Conservation (phyloP, 1,140 invertebrate species). For the Achatina immaculata region DNA sequence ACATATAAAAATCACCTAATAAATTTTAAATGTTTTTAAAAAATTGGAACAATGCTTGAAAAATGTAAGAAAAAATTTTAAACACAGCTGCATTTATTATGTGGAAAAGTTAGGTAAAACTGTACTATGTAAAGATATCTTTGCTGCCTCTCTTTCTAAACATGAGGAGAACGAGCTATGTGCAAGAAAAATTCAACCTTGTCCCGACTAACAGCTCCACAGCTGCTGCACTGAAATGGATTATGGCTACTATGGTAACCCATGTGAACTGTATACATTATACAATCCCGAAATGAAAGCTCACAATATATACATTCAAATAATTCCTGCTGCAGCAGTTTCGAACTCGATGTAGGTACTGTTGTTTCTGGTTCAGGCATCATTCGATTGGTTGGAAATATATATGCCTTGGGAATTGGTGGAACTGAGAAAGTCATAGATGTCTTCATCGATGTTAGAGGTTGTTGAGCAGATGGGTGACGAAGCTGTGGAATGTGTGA, state of each 20-base stretch:
- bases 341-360: slow-evolving; percentile 15
- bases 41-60: no score
- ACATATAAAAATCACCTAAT: no score
- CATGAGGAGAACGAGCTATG: slow-evolving; percentile 86
- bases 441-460: not conserved
- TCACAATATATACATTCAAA: slow-evolving; percentile 88
- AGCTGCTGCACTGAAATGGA: slow-evolving; percentile 95
- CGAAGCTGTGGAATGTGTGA: not conserved
- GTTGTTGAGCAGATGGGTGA: not conserved
- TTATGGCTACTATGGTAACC: slow-evolving; percentile 91
- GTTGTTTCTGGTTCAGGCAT: not conserved
- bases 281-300: slow-evolving; percentile 88
- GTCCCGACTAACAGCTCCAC: slow-evolving; percentile 85
- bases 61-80: no score
- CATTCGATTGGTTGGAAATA: slow-evolving; percentile 15
- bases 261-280: slow-evolving; percentile 96
- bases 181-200: slow-evolving; percentile 92
- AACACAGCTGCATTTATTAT: no score
- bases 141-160: no score
- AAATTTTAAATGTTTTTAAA: no score
- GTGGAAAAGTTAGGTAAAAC: no score
- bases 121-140: no score
- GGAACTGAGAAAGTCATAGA: not conserved
- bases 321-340: slow-evolving; percentile 27
- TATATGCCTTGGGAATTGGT: slow-evolving; percentile 25